Conservation (phyloP, 2,888 invertebrate species). For the Halictus ligatus region DNA sequence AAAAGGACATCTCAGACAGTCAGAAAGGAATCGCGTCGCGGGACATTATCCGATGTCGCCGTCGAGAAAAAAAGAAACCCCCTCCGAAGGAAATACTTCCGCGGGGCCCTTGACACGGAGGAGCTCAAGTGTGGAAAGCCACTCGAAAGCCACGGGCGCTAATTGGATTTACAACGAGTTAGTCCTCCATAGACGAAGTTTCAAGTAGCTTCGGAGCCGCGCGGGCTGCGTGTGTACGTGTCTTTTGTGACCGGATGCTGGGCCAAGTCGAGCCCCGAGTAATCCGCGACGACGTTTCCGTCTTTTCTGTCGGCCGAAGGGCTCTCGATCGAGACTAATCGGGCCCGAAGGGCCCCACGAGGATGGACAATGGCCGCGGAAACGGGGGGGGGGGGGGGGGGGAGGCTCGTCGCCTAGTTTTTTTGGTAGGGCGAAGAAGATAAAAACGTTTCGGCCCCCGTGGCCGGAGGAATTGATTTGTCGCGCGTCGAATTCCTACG, state of each 20-base stretch:
- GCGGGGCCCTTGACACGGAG: conserved; percentile 72
- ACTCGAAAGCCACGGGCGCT: conserved; percentile 78
- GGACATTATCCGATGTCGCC: conserved; percentile 67
- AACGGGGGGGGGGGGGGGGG: background rate
- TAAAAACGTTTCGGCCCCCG: conserved; percentile 9
- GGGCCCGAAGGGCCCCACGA: background rate
- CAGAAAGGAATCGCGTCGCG: conserved; percentile 49
- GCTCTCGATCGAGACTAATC: background rate
- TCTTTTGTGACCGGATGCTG: conserved; percentile 49
- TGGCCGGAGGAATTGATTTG: conserved; percentile 60
- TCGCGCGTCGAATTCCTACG: conserved; percentile 61
- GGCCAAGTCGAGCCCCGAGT: conserved; percentile 57
- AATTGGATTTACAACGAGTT: conserved; percentile 81
- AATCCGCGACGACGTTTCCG: conserved; percentile 51
- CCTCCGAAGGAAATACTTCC: conserved; percentile 64
- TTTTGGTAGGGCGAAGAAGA: background rate
- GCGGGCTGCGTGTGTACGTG: conserved; percentile 51
- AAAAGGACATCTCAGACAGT: conserved; percentile 28
- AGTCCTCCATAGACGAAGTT: conserved; percentile 72
- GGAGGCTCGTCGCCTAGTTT: background rate
- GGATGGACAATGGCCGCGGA: conserved; percentile 9
- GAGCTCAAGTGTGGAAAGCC: conserved; percentile 73
- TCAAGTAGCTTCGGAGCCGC: conserved; percentile 69
- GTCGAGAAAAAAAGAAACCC: conserved; percentile 52
- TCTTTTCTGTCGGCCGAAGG: background rate